Percentiles rank a stretch among this genome's conserved stretches.
Evolutionary conservation across 1,140 invertebrate species (phyloP).

Genomic region (Drosophila sp.): DNA sequence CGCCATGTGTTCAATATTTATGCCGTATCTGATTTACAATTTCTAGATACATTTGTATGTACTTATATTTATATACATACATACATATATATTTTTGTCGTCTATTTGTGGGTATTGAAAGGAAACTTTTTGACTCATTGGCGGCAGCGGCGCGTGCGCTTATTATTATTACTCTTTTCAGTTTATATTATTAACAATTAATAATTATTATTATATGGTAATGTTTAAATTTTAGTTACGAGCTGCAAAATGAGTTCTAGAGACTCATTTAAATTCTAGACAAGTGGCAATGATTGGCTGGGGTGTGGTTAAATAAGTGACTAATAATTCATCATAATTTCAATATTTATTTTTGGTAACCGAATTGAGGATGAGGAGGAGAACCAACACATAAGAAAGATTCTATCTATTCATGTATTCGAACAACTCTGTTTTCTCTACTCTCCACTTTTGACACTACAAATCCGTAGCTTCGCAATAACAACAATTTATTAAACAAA

Average conservation of each 20-base stretch:
- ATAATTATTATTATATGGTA: constrained; percentile 54
- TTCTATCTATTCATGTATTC: not conserved
- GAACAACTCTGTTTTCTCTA: constrained; percentile 5
- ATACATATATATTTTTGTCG: constrained; percentile 36
- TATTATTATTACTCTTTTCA: constrained; percentile 51
- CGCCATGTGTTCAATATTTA: constrained; percentile 80
- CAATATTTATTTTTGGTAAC: not conserved
- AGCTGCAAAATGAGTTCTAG: constrained; percentile 26
- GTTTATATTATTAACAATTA: constrained; percentile 53
- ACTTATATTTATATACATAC: constrained; percentile 2
- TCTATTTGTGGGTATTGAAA: constrained; percentile 31
- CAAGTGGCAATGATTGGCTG: constrained; percentile 23
- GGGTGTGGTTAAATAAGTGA: constrained; percentile 8
- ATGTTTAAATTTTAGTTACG: constrained; percentile 59
- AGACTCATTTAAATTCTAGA: constrained; percentile 52
- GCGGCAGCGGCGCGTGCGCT: constrained; percentile 54
- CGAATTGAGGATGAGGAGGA: not conserved
- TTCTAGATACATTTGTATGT: constrained; percentile 51
- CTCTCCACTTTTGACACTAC: constrained; percentile 22
- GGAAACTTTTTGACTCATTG: constrained; percentile 73
- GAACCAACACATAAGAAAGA: not conserved
- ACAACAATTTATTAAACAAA: constrained; percentile 41
- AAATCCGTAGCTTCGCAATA: constrained; percentile 20
- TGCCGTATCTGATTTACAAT: constrained; percentile 80
- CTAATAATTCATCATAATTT: constrained; percentile 7